Percentiles rank a stretch among this genome's conserved stretches.
phyloP scores from a whole-genome alignment of 2,113 vertebrate species.

The Oenanthe oenanthe region DNA sequence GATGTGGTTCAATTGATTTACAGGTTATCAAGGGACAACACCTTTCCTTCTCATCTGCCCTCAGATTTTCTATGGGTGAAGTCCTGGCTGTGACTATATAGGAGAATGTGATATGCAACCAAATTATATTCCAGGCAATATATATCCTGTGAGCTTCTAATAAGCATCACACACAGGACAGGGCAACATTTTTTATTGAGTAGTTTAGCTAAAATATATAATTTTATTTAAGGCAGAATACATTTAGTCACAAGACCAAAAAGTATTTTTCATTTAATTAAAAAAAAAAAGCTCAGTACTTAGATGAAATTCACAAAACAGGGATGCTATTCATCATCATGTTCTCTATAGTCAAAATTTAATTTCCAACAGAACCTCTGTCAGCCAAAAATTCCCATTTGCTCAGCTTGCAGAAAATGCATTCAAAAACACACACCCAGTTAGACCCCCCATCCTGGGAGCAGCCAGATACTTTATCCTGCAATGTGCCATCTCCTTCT shows the following conservation, averaged over 20 bases:
- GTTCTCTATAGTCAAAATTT: neutral
- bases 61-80: neutral
- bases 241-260: neutral
- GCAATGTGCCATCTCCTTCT: neutral
- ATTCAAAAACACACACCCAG: neutral
- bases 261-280: neutral
- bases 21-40: neutral
- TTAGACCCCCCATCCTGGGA: neutral
- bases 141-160: neutral
- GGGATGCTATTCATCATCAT: neutral
- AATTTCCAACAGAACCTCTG: neutral
- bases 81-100: neutral
- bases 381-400: neutral
- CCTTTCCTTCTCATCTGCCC: neutral
- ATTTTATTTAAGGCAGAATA: neutral
- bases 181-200: neutral
- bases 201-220: neutral
- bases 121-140: neutral
- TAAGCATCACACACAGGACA: neutral
- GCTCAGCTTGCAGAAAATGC: neutral
- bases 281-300: neutral
- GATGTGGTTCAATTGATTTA: neutral
- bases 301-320: neutral
- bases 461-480: neutral
- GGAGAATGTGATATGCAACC: neutral